Evolutionary conservation across 2,888 invertebrate species (phyloP), one percentile per base, ranked within the genome.

Genomic region (Gryllus longicercus): DNA sequence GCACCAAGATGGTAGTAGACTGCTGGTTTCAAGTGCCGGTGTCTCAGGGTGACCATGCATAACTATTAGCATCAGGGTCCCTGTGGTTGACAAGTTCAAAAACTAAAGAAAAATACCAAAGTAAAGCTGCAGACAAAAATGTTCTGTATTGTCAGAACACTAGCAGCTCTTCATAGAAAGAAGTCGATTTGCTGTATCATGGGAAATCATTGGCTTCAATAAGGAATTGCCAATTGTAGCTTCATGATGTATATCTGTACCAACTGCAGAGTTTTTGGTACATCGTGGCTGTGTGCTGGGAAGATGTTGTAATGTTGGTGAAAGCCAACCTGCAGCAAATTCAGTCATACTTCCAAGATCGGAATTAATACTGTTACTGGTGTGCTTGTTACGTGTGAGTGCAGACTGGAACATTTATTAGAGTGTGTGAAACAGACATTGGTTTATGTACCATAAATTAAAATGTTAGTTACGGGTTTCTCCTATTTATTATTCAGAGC

Each of bases 401-500:
- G 63, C 63, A 14, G n/a, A 63, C n/a, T 63, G n/a, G 63, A 63
- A 63, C 63, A 63, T 49, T 23, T 76, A 49, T 76, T n/a, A 63
- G 76, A 38, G 21, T 76, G 76, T 76, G 76, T 76, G 76, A 38
- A 23, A 77, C 50, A 77, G 78, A n/a, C 50, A 63, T 63, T 63
- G 63, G 63, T n/a, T 38, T 11, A 63, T 63, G 63, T 63, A 63
- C 49, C 38, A 74, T 38, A 78, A n/a, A 49, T 50, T 38, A 38
- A 38, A 51, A 75, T 75, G 79, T 50, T 75, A 75, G 79, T 63
- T 76, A 79, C 79, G 79, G 79, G 79, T 79, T 79, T 79, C 74
- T 79, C 79, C 76, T 77, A 77, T 51, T 79, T 76, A 76, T 79
- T 79, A 79, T 79, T 79, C 50, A 50, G n/a, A n/a, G 63, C 63